Percentiles rank a stretch among this genome's conserved stretches.
Conservation (phyloP, 2,797 vertebrate genomes). For the Rhinatrema bivittatum region DNA sequence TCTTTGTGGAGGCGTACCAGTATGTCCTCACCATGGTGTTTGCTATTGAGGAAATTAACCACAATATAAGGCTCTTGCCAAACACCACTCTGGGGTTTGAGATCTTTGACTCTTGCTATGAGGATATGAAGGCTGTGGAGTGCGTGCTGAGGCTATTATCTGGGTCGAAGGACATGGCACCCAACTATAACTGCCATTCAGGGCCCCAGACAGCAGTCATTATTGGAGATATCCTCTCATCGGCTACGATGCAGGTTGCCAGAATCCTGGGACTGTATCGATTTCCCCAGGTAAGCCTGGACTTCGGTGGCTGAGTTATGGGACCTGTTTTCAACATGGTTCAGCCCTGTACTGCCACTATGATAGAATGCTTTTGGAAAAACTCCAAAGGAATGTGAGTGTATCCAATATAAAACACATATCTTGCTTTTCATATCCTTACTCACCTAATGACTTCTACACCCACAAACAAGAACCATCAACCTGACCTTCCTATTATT, state of each 20-base stretch:
- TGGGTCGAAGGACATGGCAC: background rate
- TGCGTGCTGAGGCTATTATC: background rate
- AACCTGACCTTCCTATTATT: too few relatives aligned
- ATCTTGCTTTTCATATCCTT: too few relatives aligned
- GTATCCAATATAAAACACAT: too few relatives aligned
- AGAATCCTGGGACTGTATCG: background rate
- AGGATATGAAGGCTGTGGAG: background rate
- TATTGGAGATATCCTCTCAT: background rate
- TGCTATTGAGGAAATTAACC: constrained; percentile 7
- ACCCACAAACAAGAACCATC: too few relatives aligned
- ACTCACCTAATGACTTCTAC: too few relatives aligned
- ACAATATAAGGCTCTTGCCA: background rate
- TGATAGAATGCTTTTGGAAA: too few relatives aligned
- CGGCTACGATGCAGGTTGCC: background rate
- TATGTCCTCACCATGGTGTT: constrained; percentile 1
- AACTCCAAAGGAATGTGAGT: too few relatives aligned
- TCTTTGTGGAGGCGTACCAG: background rate
- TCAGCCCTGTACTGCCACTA: too few relatives aligned
- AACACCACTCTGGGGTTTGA: constrained; percentile 4
- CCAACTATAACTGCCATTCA: constrained; percentile 1
- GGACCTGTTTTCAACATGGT: too few relatives aligned
- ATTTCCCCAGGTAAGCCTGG: background rate
- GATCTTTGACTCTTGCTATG: constrained; percentile 8
- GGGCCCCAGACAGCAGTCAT: background rate
- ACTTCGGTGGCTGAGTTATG: too few relatives aligned